phyloP scores from a whole-genome alignment of 2,797 vertebrate genomes.

The Gobio occitaniae region DNA sequence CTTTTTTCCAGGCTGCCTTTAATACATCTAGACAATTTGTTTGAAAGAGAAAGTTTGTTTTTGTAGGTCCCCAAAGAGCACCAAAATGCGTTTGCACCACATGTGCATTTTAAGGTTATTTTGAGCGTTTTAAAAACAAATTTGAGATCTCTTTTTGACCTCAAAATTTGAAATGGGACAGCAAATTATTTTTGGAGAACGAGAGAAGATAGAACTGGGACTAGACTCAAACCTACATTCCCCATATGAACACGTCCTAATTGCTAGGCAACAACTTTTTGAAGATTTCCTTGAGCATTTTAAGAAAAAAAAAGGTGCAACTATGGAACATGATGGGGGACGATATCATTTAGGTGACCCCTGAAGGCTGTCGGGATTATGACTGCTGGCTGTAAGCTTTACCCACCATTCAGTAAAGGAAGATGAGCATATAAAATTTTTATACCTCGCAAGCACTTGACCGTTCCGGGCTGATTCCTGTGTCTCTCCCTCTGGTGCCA shows the following conservation, averaged over 20 bases:
- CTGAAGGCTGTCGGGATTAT: constrained; percentile 8
- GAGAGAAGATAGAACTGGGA: constrained; percentile 2
- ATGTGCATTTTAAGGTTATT: not conserved
- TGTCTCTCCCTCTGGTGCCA: constrained; percentile 35
- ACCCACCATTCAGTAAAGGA: constrained; percentile 34
- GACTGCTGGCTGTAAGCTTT: constrained; percentile 32
- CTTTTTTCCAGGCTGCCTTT: not conserved
- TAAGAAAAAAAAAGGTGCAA: not conserved
- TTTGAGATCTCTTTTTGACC: not conserved
- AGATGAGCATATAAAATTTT: constrained; percentile 43
- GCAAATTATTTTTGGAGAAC: constrained; percentile 1
- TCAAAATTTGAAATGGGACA: not conserved
- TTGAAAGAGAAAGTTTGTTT: too few relatives aligned
- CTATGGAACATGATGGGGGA: constrained; percentile 13
- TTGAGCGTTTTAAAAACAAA: not conserved
- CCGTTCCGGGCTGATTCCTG: constrained; percentile 34
- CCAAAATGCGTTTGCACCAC: not conserved
- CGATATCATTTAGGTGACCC: constrained; percentile 27
- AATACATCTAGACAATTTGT: not conserved
- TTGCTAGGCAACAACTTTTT: not conserved
- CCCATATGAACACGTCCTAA: not conserved
- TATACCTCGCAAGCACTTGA: constrained; percentile 31
- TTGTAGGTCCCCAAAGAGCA: not conserved
- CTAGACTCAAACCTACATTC: not conserved
- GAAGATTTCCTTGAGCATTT: not conserved